Conservation (phyloP, 2,113 vertebrate genomes). For the Paedocypris sp. region DNA sequence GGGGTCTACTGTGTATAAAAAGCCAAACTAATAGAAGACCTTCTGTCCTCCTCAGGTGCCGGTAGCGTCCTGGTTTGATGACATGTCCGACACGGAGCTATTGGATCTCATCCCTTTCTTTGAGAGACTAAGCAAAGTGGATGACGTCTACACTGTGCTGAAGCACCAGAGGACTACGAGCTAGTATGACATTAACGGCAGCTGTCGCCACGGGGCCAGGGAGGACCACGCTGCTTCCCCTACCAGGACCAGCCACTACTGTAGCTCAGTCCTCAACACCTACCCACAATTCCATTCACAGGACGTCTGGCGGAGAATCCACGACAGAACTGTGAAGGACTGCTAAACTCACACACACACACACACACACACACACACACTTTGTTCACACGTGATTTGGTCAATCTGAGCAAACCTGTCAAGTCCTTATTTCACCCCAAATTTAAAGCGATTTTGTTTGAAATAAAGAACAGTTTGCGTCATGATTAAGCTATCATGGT, state of each 20-base stretch:
- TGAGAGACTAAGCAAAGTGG: slow-evolving; percentile 85
- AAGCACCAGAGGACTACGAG: slow-evolving; percentile 79
- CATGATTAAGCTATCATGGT: not conserved
- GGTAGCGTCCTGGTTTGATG: slow-evolving; percentile 92
- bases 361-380: slow-evolving; percentile 21
- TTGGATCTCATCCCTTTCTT: slow-evolving; percentile 94
- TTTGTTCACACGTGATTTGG: slow-evolving; percentile 32
- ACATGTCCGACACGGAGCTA: slow-evolving; percentile 90
- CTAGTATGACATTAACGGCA: slow-evolving; percentile 55
- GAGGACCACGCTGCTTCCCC: slow-evolving; percentile 50
- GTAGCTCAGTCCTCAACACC: slow-evolving; percentile 35
- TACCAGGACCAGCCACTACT: slow-evolving; percentile 54
- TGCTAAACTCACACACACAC: slow-evolving; percentile 26
- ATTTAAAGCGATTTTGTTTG: not conserved
- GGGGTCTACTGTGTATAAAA: too few relatives aligned
- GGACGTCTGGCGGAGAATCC: slow-evolving; percentile 27
- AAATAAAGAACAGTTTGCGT: not conserved
- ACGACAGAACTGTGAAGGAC: slow-evolving; percentile 37
- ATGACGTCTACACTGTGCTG: slow-evolving; percentile 82
- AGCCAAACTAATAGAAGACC: too few relatives aligned
- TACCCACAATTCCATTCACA: slow-evolving; percentile 43
- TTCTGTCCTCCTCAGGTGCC: slow-evolving; percentile 68
- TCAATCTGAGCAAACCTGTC: not conserved
- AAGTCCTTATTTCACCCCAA: not conserved
- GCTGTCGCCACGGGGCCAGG: slow-evolving; percentile 48